Percentiles rank a stretch among this genome's conserved stretches.
Conservation (phyloP, 1,140 invertebrate genomes). For the Pseudomyrmex cubaensis region DNA sequence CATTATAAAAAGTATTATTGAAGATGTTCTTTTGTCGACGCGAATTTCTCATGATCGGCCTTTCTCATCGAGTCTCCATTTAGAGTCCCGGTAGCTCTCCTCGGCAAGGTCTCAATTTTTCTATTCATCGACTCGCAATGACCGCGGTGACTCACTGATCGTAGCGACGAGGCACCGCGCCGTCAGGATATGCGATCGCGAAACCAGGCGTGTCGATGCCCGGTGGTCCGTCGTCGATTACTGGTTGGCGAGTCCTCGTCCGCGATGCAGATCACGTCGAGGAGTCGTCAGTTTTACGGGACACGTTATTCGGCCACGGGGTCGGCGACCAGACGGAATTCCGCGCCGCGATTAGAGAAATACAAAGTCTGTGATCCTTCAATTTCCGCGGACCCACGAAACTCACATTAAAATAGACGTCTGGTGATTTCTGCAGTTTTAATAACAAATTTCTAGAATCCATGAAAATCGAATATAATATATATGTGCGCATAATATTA, state of each 20-base stretch:
- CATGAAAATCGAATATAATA: neutral
- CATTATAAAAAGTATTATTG: neutral
- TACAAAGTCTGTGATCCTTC: neutral
- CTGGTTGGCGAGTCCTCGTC: conserved; percentile 31
- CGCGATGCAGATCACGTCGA: conserved; percentile 50
- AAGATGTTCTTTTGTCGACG: neutral
- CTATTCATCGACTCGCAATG: conserved; percentile 50
- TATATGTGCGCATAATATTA: too few relatives aligned
- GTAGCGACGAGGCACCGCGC: conserved; percentile 15
- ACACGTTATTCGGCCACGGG: conserved; percentile 45
- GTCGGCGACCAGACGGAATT: conserved; percentile 40
- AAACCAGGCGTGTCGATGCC: conserved; percentile 53
- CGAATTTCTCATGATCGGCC: neutral
- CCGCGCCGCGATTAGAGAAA: conserved; percentile 24
- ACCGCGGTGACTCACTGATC: conserved; percentile 60
- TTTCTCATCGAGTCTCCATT: conserved; percentile 5
- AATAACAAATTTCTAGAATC: neutral
- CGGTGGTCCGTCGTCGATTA: conserved; percentile 37
- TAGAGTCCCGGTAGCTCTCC: neutral
- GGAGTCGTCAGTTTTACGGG: conserved; percentile 32
- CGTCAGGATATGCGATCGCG: conserved; percentile 27
- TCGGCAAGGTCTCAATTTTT: conserved; percentile 42
- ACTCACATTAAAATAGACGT: neutral
- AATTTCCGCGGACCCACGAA: conserved; percentile 6
- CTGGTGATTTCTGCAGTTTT: neutral